phyloP scores from a whole-genome alignment of 2,113 vertebrate genomes.

The Neolamprologus kungweensis region DNA sequence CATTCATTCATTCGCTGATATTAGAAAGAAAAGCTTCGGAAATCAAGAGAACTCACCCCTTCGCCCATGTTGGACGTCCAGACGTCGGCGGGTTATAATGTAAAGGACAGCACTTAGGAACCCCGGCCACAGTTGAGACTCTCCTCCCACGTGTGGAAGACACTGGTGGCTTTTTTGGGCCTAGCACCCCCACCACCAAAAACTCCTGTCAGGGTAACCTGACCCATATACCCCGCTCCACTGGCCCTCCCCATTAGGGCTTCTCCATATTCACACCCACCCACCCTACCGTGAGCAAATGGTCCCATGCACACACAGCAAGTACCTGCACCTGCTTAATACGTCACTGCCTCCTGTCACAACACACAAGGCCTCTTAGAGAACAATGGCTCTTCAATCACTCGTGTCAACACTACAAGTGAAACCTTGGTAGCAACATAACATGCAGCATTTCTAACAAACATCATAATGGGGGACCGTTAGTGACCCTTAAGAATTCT shows the following conservation, averaged over 20 bases:
- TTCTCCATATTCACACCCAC: not conserved
- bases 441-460: conserved; percentile 3
- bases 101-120: not conserved
- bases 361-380: not conserved
- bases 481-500: not conserved
- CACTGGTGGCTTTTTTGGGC: conserved; percentile 63
- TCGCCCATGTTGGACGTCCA: conserved; percentile 59
- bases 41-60: conserved; percentile 61
- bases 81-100: conserved; percentile 11
- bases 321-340: conserved; percentile 38
- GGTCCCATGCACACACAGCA: not conserved
- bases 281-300: not conserved
- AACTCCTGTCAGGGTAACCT: conserved; percentile 46
- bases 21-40: not conserved
- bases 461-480: not conserved
- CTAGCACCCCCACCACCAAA: conserved; percentile 13
- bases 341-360: not conserved
- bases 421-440: not conserved
- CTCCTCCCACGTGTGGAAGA: conserved; percentile 33
- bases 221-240: not conserved
- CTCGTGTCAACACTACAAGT: conserved; percentile 10
- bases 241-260: not conserved
- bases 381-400: conserved; percentile 37
- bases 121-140: not conserved
- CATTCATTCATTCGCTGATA: not conserved